These are phyloP conservation scores for Leptogaster cylindrica DNA, from an alignment of 2,888 invertebrate species.

Conservation along the genomic window DNA sequence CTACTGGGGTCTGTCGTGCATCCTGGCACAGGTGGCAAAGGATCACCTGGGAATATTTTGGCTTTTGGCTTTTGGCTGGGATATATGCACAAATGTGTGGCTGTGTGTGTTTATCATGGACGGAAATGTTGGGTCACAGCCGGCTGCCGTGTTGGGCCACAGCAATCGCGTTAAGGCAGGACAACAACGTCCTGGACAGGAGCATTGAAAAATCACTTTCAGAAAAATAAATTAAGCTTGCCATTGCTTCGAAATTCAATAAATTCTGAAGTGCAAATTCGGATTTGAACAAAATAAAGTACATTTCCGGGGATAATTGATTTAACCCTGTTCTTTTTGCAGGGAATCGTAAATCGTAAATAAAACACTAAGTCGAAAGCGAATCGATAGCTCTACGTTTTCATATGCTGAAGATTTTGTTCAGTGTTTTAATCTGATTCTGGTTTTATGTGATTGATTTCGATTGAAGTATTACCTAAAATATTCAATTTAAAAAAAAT, in stretches of 20 bases:
- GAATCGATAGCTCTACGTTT: too few species aligned
- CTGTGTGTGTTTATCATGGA: too few species aligned
- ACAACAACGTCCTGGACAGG: too few species aligned
- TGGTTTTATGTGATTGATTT: too few species aligned
- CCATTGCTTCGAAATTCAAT: conserved; percentile 14
- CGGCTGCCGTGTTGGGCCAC: background rate
- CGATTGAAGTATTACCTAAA: too few species aligned
- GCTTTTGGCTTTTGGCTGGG: conserved; percentile 1
- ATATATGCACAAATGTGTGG: background rate
- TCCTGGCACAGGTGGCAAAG: background rate
- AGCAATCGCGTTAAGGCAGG: background rate
- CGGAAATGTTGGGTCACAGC: background rate
- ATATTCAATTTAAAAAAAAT: too few species aligned
- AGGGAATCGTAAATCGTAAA: too few species aligned
- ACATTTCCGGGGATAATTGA: too few species aligned
- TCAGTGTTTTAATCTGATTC: too few species aligned
- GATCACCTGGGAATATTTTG: conserved; percentile 11
- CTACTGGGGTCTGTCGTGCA: background rate
- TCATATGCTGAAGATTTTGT: too few species aligned
- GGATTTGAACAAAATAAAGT: background rate
- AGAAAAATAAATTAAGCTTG: conserved; percentile 5
- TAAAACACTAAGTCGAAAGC: too few species aligned
- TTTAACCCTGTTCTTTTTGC: too few species aligned
- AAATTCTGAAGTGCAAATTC: conserved; percentile 30
- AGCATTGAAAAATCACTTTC: conserved; percentile 27